Percentiles rank a stretch among this genome's conserved stretches.
Evolutionary conservation across 2,113 vertebrate species (phyloP).

Genomic region (Rattus rattus): DNA sequence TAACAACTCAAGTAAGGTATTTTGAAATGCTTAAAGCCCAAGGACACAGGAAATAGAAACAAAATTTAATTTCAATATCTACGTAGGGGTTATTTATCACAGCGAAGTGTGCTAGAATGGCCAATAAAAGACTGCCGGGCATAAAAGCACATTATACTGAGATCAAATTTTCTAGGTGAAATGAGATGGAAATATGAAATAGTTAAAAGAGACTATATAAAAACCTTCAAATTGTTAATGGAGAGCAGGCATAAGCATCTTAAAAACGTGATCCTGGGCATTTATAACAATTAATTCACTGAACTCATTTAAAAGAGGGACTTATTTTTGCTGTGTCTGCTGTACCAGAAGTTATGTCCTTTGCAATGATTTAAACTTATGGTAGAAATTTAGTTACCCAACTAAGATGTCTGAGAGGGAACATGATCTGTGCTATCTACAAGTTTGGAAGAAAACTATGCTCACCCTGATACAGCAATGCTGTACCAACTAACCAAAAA

Average conservation of each 20-base stretch:
- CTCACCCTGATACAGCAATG: neutral
- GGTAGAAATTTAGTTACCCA: neutral
- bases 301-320: constrained; percentile 2
- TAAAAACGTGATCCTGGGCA: neutral
- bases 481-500: neutral
- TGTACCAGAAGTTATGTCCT: neutral
- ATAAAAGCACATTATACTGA: constrained; percentile 12
- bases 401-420: neutral
- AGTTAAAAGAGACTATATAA: constrained; percentile 25
- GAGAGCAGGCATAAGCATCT: constrained; percentile 18
- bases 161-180: constrained; percentile 34
- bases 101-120: constrained; percentile 13
- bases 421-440: neutral
- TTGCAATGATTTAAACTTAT: constrained; percentile 1
- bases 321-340: neutral
- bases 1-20: constrained; percentile 1
- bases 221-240: constrained; percentile 15
- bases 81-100: neutral
- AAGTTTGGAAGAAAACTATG: neutral
- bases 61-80: constrained; percentile 33
- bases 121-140: neutral
- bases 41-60: constrained; percentile 43
- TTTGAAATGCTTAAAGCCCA: constrained; percentile 35
- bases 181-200: constrained; percentile 19
- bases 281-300: neutral